Evolutionary conservation across 2,113 vertebrate genomes (phyloP).

Genomic region (Morone chrysops): DNA sequence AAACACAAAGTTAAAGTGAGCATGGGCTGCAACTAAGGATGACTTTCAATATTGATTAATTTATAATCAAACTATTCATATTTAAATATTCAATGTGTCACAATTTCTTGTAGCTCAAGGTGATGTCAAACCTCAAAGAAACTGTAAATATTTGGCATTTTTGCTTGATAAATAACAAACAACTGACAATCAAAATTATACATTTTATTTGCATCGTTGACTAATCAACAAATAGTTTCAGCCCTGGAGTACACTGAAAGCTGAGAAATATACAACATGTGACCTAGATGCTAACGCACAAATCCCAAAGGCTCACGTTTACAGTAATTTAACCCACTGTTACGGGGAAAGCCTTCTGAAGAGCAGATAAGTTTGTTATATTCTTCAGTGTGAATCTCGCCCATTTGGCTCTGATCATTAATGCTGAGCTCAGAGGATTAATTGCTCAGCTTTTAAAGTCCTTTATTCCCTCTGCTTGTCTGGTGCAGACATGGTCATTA

Average conservation of each 20-base stretch:
- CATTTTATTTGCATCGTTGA: neutral
- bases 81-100: no score
- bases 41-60: neutral
- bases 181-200: neutral
- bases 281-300: neutral
- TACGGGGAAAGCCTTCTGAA: neutral
- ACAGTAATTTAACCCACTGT: neutral
- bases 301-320: neutral
- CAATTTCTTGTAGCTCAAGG: neutral
- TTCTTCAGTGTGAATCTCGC: neutral
- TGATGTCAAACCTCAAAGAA: neutral
- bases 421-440: conserved; percentile 47
- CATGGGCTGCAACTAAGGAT: neutral
- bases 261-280: no score
- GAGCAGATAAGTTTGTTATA: neutral
- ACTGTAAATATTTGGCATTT: neutral
- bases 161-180: neutral
- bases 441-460: conserved; percentile 26
- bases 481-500: conserved; percentile 31
- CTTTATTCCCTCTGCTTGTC: conserved; percentile 38
- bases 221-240: neutral
- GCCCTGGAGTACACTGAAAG: neutral
- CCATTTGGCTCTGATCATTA: conserved; percentile 15
- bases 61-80: neutral
- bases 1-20: neutral